phyloP scores from a whole-genome alignment of 2,888 invertebrate species.

The Drosophila falleni region DNA sequence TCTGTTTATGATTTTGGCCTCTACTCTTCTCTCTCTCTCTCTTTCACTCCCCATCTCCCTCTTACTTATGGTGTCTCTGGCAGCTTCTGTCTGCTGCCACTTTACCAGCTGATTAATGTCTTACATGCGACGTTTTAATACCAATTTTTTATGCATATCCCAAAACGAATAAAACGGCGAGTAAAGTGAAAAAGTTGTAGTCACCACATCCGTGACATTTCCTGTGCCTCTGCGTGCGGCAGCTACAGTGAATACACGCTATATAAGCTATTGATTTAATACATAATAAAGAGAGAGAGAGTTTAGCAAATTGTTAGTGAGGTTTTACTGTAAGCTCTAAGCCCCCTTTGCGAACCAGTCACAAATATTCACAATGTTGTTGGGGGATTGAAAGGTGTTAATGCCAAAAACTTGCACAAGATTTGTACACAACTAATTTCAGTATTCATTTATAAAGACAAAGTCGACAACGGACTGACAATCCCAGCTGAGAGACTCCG shows the following conservation, averaged over 20 bases:
- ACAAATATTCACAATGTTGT: slow-evolving; percentile 59
- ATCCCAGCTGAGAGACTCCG: slow-evolving; percentile 23
- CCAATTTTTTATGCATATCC: slow-evolving; percentile 81
- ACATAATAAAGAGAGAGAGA: not conserved
- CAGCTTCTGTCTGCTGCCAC: slow-evolving; percentile 67
- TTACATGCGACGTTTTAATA: slow-evolving; percentile 81
- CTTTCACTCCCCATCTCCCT: not conserved
- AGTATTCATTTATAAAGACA: slow-evolving; percentile 69
- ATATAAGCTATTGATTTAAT: not conserved
- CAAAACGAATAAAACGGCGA: slow-evolving; percentile 53
- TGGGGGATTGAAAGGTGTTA: slow-evolving; percentile 78
- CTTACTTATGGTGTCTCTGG: not conserved
- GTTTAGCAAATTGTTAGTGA: not conserved
- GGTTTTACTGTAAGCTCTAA: slow-evolving; percentile 9
- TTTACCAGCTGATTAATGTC: slow-evolving; percentile 79
- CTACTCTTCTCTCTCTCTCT: not conserved
- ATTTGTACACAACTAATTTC: slow-evolving; percentile 78
- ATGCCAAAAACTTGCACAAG: slow-evolving; percentile 80
- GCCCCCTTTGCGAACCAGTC: slow-evolving; percentile 30
- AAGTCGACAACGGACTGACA: slow-evolving; percentile 75
- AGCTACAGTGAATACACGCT: slow-evolving; percentile 41
- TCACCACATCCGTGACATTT: slow-evolving; percentile 71
- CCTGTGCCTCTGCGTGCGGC: slow-evolving; percentile 68
- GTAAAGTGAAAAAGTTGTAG: slow-evolving; percentile 69
- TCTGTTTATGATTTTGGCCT: slow-evolving; percentile 44